Base-by-base conservation (phyloP, 1,140 invertebrate species). In the Trissolcus basalis region DNA sequence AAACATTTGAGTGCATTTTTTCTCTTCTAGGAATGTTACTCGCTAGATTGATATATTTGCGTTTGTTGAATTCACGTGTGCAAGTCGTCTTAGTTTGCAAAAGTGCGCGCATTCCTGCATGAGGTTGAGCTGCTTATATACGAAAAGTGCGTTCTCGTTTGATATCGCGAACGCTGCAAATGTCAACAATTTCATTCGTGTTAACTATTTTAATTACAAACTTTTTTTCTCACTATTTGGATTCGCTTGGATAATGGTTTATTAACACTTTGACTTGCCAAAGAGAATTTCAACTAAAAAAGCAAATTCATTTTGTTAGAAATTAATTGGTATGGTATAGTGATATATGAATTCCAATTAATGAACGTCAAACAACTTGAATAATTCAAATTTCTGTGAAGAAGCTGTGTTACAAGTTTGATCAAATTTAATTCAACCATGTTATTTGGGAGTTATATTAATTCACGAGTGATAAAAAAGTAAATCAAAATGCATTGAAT, bases 1-100 rank as follows among this genome's bases (percentile, higher is more conserved):
- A 36, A 41, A 67, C 59, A 61, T 73, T 65, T 73, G 53, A 73
- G 65, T 55, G 60, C 43, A 43, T 54, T 73, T 73, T 73, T 73
- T 73, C 61, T 73, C 65, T 60, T 73, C 44, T 54, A 65, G 70
- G 60, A 65, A 73, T 65, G 61, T 49, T 47, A 48, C 65, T 58
- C 19, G n/a, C 11, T 4, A 41, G 60, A 73, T 65, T 65, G 60
- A 73, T 72, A 72, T 64, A 72, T 72, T 72, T 48, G 60, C 54
- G 54, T 54, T 27, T 27, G 14, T 35, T 15, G 39, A 72, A 72
- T 72, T 64, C 43, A 33, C 33, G 43, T 16, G 60, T 44, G 54
- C 50, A 13, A 72, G 51, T 51, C 47, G 48, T 48, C 8, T 35
- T 45, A 43, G 35, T 69, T 60, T 43, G 9, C 33, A 54, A 51